These are phyloP conservation scores for Ovibos moschatus DNA, from an alignment of 2,113 vertebrate species.

Conservation along the genomic window DNA sequence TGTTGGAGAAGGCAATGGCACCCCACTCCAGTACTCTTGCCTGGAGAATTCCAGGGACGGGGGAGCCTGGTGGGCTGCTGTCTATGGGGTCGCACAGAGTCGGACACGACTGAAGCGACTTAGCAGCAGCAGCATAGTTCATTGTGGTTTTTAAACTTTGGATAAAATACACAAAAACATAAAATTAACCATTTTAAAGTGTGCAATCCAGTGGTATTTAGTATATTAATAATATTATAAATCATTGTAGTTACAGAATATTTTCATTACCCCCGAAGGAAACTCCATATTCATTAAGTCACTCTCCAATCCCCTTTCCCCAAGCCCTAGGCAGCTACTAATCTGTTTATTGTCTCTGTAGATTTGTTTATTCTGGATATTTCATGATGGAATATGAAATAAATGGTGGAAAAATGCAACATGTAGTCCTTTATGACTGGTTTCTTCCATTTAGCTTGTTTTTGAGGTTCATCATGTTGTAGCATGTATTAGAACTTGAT, in stretches of 20 bases:
- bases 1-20: too few species aligned
- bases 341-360: not conserved
- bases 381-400: not conserved
- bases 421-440: not conserved
- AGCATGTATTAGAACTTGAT: not conserved
- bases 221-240: not conserved
- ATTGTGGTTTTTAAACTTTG: not conserved
- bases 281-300: not conserved
- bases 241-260: not conserved
- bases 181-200: not conserved
- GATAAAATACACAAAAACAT: not conserved
- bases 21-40: too few species aligned
- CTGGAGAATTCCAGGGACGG: too few species aligned
- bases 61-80: too few species aligned
- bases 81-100: too few species aligned
- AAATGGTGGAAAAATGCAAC: not conserved
- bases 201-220: not conserved
- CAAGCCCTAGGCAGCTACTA: not conserved
- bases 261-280: not conserved
- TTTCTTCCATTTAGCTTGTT: not conserved
- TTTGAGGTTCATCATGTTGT: not conserved
- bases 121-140: not conserved
- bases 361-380: not conserved
- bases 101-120: too few species aligned
- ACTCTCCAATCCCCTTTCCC: not conserved